phyloP scores from a whole-genome alignment of 2,888 invertebrate genomes.

The Actias luna region DNA sequence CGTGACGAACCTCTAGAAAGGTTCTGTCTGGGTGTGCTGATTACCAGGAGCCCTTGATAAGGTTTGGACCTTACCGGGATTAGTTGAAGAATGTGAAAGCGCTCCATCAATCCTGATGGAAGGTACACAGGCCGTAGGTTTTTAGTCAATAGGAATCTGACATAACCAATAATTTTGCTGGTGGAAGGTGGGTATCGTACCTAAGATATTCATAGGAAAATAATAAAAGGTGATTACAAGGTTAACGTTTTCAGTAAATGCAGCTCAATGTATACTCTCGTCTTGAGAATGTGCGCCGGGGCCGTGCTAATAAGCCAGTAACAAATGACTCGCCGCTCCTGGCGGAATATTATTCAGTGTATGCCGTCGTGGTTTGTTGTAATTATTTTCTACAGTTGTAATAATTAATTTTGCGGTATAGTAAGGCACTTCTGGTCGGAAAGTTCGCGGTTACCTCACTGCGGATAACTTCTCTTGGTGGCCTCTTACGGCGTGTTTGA shows the following conservation, averaged over 20 bases:
- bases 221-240: background rate
- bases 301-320: constrained; percentile 56
- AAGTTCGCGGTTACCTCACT: background rate
- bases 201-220: no score
- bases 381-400: constrained; percentile 22
- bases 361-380: constrained; percentile 25
- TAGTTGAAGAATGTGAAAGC: no score
- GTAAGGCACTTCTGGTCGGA: background rate
- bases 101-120: no score
- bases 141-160: no score
- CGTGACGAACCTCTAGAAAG: no score
- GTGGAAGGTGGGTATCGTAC: no score
- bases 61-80: no score
- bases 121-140: no score
- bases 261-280: constrained; percentile 33
- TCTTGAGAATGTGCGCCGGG: constrained; percentile 36
- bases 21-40: no score
- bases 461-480: background rate
- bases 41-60: no score
- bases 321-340: constrained; percentile 56
- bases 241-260: background rate
- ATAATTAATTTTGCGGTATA: constrained; percentile 20
- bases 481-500: background rate
- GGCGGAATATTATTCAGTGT: constrained; percentile 45
- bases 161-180: no score